These are phyloP conservation scores for Zaprionus ghesquierei DNA, from an alignment of 1,140 invertebrate genomes.

Conservation along the genomic window DNA sequence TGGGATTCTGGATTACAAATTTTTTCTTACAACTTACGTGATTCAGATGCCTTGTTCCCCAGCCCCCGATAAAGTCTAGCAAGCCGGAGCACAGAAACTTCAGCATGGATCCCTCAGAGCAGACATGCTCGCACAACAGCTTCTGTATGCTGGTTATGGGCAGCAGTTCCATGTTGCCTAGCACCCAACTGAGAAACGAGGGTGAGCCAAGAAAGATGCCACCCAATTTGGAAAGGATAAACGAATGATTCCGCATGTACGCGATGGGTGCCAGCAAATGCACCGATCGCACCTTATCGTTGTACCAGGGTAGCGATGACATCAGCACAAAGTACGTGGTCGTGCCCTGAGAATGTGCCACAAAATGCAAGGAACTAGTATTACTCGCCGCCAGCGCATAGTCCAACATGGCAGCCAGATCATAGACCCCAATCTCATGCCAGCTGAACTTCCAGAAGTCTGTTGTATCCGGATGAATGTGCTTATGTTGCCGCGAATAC, in stretches of 20 bases:
- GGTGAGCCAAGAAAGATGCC: slow-evolving; percentile 66
- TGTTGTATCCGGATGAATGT: slow-evolving; percentile 84
- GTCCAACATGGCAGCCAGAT: slow-evolving; percentile 88
- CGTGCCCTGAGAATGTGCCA: slow-evolving; percentile 87
- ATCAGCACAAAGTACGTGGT: slow-evolving; percentile 85
- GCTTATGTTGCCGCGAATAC: slow-evolving; percentile 86
- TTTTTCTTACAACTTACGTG: slow-evolving; percentile 47
- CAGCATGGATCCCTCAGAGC: slow-evolving; percentile 59
- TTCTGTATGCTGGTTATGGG: slow-evolving; percentile 69
- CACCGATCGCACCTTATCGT: slow-evolving; percentile 84
- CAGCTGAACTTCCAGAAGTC: slow-evolving; percentile 86
- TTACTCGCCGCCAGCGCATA: slow-evolving; percentile 85
- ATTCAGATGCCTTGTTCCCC: slow-evolving; percentile 73
- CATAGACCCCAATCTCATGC: slow-evolving; percentile 88
- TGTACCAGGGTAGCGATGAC: slow-evolving; percentile 85
- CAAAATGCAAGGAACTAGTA: slow-evolving; percentile 84
- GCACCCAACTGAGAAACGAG: slow-evolving; percentile 66
- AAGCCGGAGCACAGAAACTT: slow-evolving; percentile 68
- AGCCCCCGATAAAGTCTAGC: slow-evolving; percentile 73
- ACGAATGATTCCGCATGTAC: slow-evolving; percentile 83
- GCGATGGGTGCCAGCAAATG: slow-evolving; percentile 86
- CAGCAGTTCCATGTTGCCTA: slow-evolving; percentile 70
- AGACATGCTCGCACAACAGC: slow-evolving; percentile 67
- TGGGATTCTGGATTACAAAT: neutral
- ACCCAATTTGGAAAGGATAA: slow-evolving; percentile 83